Percentiles rank a stretch among this genome's conserved stretches.
Evolutionary conservation across 2,797 vertebrate species (phyloP).

Genomic region (Liasis olivaceus): DNA sequence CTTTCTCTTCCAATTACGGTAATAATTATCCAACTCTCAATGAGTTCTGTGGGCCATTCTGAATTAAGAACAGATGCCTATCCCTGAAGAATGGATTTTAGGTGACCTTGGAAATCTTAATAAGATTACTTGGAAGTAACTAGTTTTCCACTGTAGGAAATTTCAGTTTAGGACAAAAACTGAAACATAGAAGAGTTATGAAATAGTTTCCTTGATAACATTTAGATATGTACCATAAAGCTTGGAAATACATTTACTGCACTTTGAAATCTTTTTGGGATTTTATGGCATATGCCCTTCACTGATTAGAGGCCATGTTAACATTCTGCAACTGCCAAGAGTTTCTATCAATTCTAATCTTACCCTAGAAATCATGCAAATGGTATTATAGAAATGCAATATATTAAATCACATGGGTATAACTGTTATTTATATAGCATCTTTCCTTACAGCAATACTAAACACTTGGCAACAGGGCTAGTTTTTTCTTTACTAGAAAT

Average conservation of each 20-base stretch:
- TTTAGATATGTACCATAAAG: background rate
- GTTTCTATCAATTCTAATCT: background rate
- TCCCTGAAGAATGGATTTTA: background rate
- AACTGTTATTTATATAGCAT: conserved; percentile 9
- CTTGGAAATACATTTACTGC: background rate
- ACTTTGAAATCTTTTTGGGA: background rate
- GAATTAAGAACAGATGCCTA: background rate
- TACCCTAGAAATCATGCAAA: background rate
- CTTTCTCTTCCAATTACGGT: background rate
- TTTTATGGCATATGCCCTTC: background rate
- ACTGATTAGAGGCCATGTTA: background rate
- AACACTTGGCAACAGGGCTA: background rate
- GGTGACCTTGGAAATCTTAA: background rate
- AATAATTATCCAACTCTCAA: background rate
- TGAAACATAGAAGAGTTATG: background rate
- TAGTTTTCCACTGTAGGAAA: background rate
- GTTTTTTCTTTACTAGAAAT: conserved; percentile 2
- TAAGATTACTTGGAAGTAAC: background rate
- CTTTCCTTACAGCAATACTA: background rate
- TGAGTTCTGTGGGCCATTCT: background rate
- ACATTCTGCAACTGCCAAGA: background rate
- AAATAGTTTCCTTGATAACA: background rate
- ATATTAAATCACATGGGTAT: background rate
- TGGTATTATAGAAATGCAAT: background rate
- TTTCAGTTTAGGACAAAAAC: background rate